Evolutionary conservation across 1,140 invertebrate genomes (phyloP), one percentile per base, ranked within the genome.

Genomic region (Leptinotarsa lineolata): DNA sequence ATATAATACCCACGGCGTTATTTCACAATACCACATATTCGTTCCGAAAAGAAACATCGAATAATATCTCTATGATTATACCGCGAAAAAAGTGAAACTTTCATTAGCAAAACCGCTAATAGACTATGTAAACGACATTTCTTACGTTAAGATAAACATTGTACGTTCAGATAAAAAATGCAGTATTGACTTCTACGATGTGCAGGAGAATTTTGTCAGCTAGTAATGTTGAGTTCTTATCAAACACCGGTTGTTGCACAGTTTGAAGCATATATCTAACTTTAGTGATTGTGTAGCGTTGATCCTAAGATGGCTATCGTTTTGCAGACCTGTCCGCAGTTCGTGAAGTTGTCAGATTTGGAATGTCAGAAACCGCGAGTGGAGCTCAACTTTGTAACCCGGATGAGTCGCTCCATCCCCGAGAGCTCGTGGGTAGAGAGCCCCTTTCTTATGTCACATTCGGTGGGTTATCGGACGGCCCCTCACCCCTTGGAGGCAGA

Each of bases 361-460:
- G 80, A 83, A 79, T 79, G 78, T 39, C 82, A 82, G 72, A 82
- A 79, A 44, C 77, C 80, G 39, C 78, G 77, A 75, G 68, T 82
- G 21, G 80, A 83, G 13, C 39, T 83, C 13, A 82, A 76, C 71
- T 78, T 84, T 46, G 77, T 77, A 2, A 79, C 80, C 16, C 74
- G 81, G 6, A 82, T 84, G 82, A 83, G 82, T 65, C 66, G 79
- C 22, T 84, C 83, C 22, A 84, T 91, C 73, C 88, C 89, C 3
- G 90, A 91, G 76, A 90, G 88, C 63, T 90, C 89, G 8, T 90
- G 89, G 88, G 87, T 90, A 61, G 88, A 90, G 67, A 90, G 88
- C 75, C 89, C 89, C 72, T 84, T 90, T 74, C 85, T 87, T 13
- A 88, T 88, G 85, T 88, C 87, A 21, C 86, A 88, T 12, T 88